Percentiles rank a stretch among this genome's conserved stretches.
phyloP scores from a whole-genome alignment of 2,888 invertebrate genomes.

The Spilarctia lutea region DNA sequence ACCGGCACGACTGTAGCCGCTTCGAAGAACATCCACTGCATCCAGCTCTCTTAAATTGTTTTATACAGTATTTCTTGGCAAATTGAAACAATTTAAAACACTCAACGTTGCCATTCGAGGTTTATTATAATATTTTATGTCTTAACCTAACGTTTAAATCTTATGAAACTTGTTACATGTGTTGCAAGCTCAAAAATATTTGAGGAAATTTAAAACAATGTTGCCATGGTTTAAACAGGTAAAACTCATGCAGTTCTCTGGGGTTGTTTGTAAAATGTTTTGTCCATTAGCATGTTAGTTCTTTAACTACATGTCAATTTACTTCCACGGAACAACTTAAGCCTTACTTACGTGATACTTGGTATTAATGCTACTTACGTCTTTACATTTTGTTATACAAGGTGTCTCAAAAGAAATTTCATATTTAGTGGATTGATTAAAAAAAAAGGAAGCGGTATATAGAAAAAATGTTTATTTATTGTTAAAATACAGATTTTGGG shows the following conservation, averaged over 20 bases:
- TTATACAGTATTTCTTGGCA: slow-evolving; percentile 72
- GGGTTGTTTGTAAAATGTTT: slow-evolving; percentile 16
- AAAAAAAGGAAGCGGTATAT: no score
- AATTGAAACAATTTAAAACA: slow-evolving; percentile 64
- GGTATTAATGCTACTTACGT: not conserved
- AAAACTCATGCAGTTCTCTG: slow-evolving; percentile 18
- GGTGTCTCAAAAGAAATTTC: no score
- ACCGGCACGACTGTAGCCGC: slow-evolving; percentile 71
- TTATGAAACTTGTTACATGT: slow-evolving; percentile 9
- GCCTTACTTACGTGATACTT: not conserved
- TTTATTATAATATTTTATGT: slow-evolving; percentile 35
- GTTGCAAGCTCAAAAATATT: slow-evolving; percentile 19
- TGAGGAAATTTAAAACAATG: slow-evolving; percentile 19
- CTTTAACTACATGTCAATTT: slow-evolving; percentile 19
- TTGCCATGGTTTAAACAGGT: slow-evolving; percentile 20
- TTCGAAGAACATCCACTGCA: slow-evolving; percentile 71
- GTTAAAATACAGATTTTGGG: no score
- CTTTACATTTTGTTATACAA: not conserved
- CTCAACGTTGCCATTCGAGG: slow-evolving; percentile 28
- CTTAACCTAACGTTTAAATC: slow-evolving; percentile 13
- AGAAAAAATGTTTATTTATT: no score
- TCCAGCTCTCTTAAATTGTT: slow-evolving; percentile 69
- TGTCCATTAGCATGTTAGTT: not conserved
- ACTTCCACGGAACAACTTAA: not conserved
- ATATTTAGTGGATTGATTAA: no score